These are phyloP conservation scores for Phyllopteryx taeniolatus DNA, from an alignment of 2,113 vertebrate genomes.

Conservation along the genomic window DNA sequence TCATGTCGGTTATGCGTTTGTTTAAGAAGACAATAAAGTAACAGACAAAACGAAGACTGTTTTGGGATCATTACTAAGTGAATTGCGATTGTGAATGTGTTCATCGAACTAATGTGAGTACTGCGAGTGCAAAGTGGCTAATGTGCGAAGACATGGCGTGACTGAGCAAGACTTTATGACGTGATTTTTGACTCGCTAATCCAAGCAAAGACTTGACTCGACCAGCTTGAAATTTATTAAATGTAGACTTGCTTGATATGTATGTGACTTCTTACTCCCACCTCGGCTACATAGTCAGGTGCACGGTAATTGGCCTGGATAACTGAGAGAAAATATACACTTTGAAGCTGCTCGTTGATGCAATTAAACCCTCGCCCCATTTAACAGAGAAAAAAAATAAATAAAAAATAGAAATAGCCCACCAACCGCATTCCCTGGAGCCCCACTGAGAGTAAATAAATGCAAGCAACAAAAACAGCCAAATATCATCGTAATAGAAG, in stretches of 20 bases:
- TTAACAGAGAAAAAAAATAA: conserved; percentile 2
- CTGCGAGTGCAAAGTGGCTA: too few species aligned
- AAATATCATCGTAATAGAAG: not conserved
- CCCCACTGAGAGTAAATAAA: not conserved
- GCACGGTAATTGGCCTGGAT: not conserved
- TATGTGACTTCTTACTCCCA: not conserved
- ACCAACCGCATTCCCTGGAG: not conserved
- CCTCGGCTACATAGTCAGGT: not conserved
- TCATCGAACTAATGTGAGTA: too few species aligned
- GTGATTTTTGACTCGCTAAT: too few species aligned
- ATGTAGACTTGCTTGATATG: not conserved
- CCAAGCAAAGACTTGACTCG: too few species aligned
- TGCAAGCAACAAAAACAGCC: not conserved
- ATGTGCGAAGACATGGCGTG: too few species aligned
- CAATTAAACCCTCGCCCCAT: not conserved
- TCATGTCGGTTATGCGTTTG: too few species aligned
- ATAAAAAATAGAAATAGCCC: not conserved
- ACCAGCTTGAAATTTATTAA: not conserved
- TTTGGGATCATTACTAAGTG: too few species aligned
- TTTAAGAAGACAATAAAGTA: too few species aligned
- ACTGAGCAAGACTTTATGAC: too few species aligned
- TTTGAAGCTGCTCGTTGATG: conserved; percentile 6
- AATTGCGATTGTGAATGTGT: too few species aligned
- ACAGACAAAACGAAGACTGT: too few species aligned
- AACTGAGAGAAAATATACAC: not conserved